Evolutionary conservation across 2,797 vertebrate genomes (phyloP).

Genomic region (Takifugu rubripes): DNA sequence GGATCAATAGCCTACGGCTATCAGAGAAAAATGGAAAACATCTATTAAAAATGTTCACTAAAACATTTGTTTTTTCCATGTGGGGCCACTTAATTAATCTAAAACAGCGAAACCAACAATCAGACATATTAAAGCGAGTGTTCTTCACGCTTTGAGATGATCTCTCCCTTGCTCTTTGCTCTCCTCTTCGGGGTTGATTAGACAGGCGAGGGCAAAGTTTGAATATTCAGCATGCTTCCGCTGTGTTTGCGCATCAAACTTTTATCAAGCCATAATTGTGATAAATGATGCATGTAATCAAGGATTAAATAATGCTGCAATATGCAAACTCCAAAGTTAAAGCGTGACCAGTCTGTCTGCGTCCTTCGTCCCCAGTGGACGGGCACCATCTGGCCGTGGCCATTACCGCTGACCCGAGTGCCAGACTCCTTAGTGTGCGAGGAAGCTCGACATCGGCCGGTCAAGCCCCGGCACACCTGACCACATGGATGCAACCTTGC

Average conservation of each 20-base stretch:
- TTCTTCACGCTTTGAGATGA: constrained; percentile 16
- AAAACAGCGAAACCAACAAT: background rate
- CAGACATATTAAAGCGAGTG: background rate
- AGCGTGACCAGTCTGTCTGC: constrained; percentile 75
- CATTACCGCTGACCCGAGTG: constrained; percentile 75
- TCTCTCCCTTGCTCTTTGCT: constrained; percentile 18
- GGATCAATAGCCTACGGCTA: no score
- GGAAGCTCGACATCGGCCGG: constrained; percentile 75
- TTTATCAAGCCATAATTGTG: constrained; percentile 83
- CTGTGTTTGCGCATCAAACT: constrained; percentile 80
- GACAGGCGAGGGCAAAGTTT: constrained; percentile 77
- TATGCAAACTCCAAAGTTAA: constrained; percentile 80
- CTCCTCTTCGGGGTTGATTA: constrained; percentile 59
- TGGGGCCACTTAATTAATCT: background rate
- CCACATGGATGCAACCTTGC: constrained; percentile 79
- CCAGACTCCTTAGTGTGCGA: constrained; percentile 79
- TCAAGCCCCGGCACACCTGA: constrained; percentile 73
- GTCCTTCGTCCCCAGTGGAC: constrained; percentile 77
- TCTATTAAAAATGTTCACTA: no score
- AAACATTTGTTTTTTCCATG: background rate
- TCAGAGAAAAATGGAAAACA: no score
- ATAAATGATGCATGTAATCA: constrained; percentile 86
- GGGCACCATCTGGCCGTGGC: constrained; percentile 78
- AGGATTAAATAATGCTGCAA: constrained; percentile 79
- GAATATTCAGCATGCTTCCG: constrained; percentile 73